A percentile compares a stretch with the other conserved stretches of the same genome.
Evolutionary conservation across 2,888 invertebrate genomes (phyloP).

Genomic region (Metellina segmentata): DNA sequence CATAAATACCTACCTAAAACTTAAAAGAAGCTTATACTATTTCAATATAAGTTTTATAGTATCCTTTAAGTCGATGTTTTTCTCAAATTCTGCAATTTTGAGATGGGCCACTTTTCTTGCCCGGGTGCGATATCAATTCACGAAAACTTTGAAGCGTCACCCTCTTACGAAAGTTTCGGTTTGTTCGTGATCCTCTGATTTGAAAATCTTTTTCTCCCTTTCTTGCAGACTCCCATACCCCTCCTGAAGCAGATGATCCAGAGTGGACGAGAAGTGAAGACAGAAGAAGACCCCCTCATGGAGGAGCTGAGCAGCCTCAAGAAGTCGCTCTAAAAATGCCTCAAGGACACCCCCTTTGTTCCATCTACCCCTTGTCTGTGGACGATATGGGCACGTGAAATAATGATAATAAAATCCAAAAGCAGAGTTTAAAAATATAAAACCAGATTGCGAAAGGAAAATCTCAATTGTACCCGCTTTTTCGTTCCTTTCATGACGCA

Average conservation of each 20-base stretch:
- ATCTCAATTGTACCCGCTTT: neutral
- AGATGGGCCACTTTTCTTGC: too few relatives aligned
- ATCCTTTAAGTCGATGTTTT: too few relatives aligned
- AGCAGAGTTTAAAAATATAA: neutral
- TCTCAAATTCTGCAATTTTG: too few relatives aligned
- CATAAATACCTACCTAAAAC: too few relatives aligned
- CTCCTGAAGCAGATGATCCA: slow-evolving; percentile 68
- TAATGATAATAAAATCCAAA: neutral
- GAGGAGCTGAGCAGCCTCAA: slow-evolving; percentile 61
- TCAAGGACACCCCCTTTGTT: neutral
- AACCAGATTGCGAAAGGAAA: neutral
- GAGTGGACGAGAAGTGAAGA: neutral
- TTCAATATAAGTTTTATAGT: too few relatives aligned
- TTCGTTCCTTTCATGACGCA: neutral
- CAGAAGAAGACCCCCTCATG: slow-evolving; percentile 35
- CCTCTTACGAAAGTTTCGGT: neutral
- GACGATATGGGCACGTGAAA: neutral
- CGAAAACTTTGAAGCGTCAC: too few relatives aligned
- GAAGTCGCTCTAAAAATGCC: slow-evolving; percentile 15
- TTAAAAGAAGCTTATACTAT: too few relatives aligned
- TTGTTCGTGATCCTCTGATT: neutral
- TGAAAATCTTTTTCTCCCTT: neutral
- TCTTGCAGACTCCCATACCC: slow-evolving; percentile 62
- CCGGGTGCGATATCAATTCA: too few relatives aligned
- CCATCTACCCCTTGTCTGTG: neutral